Percentiles rank a stretch among this genome's conserved stretches.
phyloP scores from a whole-genome alignment of 1,140 invertebrate genomes.

The Drosophila pseudoobscura region DNA sequence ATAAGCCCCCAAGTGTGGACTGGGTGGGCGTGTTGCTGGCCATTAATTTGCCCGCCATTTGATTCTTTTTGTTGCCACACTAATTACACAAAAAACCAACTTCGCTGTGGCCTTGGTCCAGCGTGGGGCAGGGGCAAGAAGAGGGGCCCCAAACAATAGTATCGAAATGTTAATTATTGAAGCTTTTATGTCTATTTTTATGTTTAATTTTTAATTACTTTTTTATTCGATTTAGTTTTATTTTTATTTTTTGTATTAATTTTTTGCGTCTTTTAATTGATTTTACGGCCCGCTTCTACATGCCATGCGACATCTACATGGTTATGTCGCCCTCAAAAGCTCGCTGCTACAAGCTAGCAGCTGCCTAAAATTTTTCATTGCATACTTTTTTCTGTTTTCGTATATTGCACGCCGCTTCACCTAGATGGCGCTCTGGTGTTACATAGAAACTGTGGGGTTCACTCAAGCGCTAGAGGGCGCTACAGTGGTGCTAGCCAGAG shows the following conservation, averaged over 20 bases:
- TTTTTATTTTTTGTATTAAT: not conserved
- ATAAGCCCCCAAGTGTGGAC: conserved; percentile 19
- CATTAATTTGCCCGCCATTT: conserved; percentile 60
- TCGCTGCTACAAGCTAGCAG: conserved; percentile 12
- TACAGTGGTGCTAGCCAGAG: not conserved
- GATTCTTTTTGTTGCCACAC: conserved; percentile 19
- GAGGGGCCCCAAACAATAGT: not conserved
- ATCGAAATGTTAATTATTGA: not conserved
- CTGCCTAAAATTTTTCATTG: conserved; percentile 24
- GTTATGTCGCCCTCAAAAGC: conserved; percentile 24
- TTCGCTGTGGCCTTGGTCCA: conserved; percentile 31
- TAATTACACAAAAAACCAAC: conserved; percentile 48
- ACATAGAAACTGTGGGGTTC: no score
- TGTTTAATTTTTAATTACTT: not conserved
- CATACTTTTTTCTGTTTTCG: conserved; percentile 58
- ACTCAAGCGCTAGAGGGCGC: conserved; percentile 12
- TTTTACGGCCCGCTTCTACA: not conserved
- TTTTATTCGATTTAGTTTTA: not conserved
- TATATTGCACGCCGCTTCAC: not conserved
- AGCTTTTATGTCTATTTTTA: not conserved
- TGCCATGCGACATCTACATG: no score
- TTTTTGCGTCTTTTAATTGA: not conserved
- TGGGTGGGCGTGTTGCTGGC: conserved; percentile 48
- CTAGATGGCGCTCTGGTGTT: conserved; percentile 22
- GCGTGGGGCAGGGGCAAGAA: not conserved